Evolutionary conservation across 2,797 vertebrate species (phyloP).

Genomic region (Sebastes paucispinis): DNA sequence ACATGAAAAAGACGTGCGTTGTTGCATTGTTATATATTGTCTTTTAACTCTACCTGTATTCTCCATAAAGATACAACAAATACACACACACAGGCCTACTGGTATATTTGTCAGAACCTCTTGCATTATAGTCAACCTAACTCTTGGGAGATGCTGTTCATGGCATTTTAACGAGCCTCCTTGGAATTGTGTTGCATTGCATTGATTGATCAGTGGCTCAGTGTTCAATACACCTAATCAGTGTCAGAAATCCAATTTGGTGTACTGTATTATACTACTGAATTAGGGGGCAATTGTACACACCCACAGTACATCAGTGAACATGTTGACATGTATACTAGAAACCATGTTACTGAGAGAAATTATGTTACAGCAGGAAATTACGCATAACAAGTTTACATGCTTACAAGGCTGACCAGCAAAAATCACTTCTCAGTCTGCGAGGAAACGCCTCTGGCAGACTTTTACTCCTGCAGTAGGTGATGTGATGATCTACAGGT

Average conservation of each 20-base stretch:
- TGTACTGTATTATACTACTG: not conserved
- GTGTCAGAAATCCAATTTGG: not conserved
- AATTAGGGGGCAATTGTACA: not conserved
- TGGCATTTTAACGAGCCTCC: not conserved
- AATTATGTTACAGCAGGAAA: not conserved
- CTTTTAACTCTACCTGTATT: not conserved
- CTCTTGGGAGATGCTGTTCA: not conserved
- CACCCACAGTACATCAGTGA: not conserved
- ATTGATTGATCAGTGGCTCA: constrained; percentile 1
- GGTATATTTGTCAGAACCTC: not conserved
- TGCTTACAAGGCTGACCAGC: not conserved
- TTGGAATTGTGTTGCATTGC: not conserved
- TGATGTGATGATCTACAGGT: not conserved
- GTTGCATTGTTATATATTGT: not conserved
- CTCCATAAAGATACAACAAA: not conserved
- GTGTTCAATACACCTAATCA: not conserved
- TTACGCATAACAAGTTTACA: not conserved
- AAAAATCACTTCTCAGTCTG: not conserved
- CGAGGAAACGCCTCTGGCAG: not conserved
- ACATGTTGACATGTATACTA: not conserved
- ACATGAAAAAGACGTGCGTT: not conserved
- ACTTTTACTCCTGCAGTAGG: not conserved
- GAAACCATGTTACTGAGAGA: not conserved
- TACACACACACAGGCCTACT: not conserved
- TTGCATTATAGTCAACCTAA: not conserved